These are phyloP conservation scores for Gorsachius magnificus DNA, from an alignment of 2,797 vertebrate genomes.

Conservation along the genomic window DNA sequence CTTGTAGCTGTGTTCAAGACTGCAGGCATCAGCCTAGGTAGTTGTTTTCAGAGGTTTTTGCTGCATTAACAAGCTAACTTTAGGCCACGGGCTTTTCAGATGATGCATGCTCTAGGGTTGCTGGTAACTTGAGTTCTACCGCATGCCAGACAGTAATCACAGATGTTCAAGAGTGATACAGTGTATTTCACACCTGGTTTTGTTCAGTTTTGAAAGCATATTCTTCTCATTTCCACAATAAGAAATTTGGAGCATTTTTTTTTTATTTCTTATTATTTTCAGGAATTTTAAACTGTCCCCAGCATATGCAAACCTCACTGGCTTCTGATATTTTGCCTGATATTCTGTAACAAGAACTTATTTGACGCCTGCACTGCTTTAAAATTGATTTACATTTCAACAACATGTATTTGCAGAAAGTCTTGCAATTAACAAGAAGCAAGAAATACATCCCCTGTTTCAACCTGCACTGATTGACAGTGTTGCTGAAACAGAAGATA, in stretches of 20 bases:
- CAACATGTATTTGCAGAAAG: neutral
- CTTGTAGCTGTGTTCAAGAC: neutral
- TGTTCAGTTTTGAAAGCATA: neutral
- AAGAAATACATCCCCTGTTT: neutral
- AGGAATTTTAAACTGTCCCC: neutral
- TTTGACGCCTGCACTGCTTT: neutral
- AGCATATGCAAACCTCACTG: neutral
- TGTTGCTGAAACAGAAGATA: neutral
- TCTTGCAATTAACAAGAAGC: neutral
- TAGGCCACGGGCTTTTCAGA: neutral
- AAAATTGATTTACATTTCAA: slow-evolving; percentile 8
- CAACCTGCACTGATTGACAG: slow-evolving; percentile 6
- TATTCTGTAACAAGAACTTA: neutral
- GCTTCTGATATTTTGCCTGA: neutral
- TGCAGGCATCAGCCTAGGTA: neutral
- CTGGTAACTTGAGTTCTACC: neutral
- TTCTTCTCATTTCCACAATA: neutral
- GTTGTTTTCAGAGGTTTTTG: neutral
- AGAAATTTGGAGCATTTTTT: neutral
- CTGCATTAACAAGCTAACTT: neutral
- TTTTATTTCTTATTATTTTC: neutral
- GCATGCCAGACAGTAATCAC: neutral
- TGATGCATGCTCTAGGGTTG: neutral
- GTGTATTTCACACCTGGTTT: neutral
- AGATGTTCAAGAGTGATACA: neutral